phyloP scores from a whole-genome alignment of 2,888 invertebrate species.

The Cantharis rufa region DNA sequence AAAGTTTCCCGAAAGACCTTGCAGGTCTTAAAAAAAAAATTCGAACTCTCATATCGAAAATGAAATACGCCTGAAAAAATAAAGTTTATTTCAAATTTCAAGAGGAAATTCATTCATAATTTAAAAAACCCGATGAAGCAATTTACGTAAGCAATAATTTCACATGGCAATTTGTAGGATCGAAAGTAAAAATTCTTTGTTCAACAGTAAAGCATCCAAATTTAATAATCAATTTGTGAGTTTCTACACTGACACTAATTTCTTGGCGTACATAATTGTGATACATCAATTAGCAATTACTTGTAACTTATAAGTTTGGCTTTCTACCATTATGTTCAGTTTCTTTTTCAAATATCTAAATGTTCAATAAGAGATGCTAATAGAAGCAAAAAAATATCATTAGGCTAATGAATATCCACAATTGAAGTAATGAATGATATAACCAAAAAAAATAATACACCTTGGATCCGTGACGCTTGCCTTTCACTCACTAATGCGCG shows the following conservation, averaged over 20 bases:
- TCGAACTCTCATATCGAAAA: no score
- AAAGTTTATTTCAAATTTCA: background rate
- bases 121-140: background rate
- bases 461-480: constrained; percentile 30
- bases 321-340: background rate
- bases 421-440: constrained; percentile 30
- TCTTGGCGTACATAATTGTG: background rate
- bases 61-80: no score
- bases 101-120: background rate
- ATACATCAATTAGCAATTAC: background rate
- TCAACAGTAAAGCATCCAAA: background rate
- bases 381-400: constrained; percentile 25
- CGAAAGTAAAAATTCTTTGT: background rate
- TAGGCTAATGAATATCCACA: constrained; percentile 30
- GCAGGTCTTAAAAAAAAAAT: no score
- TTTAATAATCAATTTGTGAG: background rate
- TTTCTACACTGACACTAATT: background rate
- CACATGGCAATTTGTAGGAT: background rate
- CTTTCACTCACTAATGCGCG: constrained; percentile 32
- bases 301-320: background rate
- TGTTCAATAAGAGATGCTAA: constrained; percentile 1
- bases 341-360: constrained; percentile 1
- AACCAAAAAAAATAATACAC: constrained; percentile 23
- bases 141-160: background rate
- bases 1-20: no score